These are phyloP conservation scores for Patella depressa DNA, from an alignment of 2,888 invertebrate species.

Conservation along the genomic window DNA sequence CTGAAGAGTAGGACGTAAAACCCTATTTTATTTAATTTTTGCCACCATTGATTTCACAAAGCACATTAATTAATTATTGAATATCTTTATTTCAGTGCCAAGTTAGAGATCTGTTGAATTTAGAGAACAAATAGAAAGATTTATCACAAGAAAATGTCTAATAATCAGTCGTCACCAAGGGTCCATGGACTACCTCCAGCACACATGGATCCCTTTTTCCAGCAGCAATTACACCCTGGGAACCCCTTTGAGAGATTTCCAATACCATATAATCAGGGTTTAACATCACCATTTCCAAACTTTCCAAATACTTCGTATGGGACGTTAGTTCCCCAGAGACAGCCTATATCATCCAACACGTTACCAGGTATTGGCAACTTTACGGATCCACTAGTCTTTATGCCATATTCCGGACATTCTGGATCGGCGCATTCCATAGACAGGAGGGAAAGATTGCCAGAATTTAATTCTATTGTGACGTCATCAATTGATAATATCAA, in stretches of 20 bases:
- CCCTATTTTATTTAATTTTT: no score
- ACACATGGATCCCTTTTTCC: background rate
- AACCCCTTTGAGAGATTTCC: constrained; percentile 1
- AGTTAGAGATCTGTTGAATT: no score
- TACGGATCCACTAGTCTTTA: background rate
- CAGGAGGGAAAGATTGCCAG: constrained; percentile 9
- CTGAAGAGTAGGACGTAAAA: no score
- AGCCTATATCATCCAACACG: background rate
- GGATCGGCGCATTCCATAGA: background rate
- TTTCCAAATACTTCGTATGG: background rate
- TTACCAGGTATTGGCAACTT: constrained; percentile 8
- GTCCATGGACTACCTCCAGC: background rate
- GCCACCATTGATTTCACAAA: no score
- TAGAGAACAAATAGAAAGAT: no score
- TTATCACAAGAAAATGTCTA: background rate
- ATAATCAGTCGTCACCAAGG: background rate
- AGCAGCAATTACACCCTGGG: background rate
- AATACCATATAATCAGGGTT: background rate
- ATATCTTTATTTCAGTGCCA: no score
- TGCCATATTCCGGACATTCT: background rate
- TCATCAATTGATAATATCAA: background rate
- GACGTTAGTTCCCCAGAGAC: background rate
- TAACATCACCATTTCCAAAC: background rate
- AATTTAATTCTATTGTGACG: constrained; percentile 18
- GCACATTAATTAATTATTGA: no score